Percentiles rank a stretch among this genome's conserved stretches.
Evolutionary conservation across 2,113 vertebrate species (phyloP).

Genomic region (Bubo bubo): DNA sequence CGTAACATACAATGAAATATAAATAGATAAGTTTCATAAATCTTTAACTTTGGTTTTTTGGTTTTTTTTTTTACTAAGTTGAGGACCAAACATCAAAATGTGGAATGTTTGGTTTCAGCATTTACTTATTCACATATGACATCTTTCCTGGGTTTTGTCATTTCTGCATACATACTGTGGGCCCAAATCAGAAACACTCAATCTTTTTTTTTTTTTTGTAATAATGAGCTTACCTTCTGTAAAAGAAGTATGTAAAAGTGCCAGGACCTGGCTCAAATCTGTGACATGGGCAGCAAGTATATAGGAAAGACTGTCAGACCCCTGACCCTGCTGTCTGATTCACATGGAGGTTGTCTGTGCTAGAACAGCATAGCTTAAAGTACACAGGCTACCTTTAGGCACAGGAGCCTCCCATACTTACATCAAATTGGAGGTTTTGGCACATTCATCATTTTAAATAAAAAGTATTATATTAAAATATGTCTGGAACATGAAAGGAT

Average conservation of each 20-base stretch:
- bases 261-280: not conserved
- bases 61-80: not conserved
- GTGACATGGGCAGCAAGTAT: not conserved
- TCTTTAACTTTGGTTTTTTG: not conserved
- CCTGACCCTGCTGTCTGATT: not conserved
- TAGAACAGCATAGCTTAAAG: not conserved
- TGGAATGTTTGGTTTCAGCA: not conserved
- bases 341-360: not conserved
- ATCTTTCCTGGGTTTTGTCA: not conserved
- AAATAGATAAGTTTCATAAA: not conserved
- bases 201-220: not conserved
- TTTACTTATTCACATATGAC: not conserved
- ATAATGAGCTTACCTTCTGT: not conserved
- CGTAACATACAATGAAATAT: not conserved
- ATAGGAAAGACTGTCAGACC: not conserved
- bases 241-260: not conserved
- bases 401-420: not conserved
- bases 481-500: not conserved
- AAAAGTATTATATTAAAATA: not conserved
- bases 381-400: not conserved
- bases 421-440: not conserved
- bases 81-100: not conserved
- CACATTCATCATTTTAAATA: not conserved
- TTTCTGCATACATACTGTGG: not conserved
- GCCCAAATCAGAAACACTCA: not conserved